Conservation (phyloP, 2,797 vertebrate species). For the Menidia menidia region DNA sequence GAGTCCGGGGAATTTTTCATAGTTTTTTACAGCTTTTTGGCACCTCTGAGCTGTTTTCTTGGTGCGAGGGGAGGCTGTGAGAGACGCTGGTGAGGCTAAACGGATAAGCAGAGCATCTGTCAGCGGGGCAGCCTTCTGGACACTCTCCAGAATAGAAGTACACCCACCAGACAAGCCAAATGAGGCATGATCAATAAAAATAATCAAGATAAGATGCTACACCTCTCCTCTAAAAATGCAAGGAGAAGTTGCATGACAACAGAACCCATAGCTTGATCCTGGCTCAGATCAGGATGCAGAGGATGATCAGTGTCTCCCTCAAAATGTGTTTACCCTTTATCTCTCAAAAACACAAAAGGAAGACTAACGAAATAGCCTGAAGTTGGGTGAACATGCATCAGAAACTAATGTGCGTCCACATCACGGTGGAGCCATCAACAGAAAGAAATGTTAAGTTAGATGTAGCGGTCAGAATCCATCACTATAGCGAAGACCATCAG, state of each 20-base stretch:
- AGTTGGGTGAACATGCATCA: conserved; percentile 61
- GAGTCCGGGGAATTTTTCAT: conserved; percentile 33
- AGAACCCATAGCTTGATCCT: conserved; percentile 8
- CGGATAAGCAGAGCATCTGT: conserved; percentile 66
- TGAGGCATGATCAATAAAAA: conserved; percentile 68
- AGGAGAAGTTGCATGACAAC: conserved; percentile 26
- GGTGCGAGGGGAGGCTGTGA: conserved; percentile 35
- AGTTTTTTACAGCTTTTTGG: conserved; percentile 10
- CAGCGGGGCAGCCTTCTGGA: conserved; percentile 71
- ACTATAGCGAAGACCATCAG: conserved; percentile 24
- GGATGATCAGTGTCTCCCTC: conserved; percentile 17
- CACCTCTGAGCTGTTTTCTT: conserved; percentile 48
- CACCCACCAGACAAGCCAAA: conserved; percentile 59
- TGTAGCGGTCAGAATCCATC: conserved; percentile 18
- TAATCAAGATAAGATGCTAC: conserved; percentile 39
- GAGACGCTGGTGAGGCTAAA: conserved; percentile 36
- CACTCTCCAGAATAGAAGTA: conserved; percentile 68
- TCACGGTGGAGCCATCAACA: conserved; percentile 6
- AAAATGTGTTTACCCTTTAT: background rate
- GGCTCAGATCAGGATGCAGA: conserved; percentile 23
- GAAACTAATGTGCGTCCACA: conserved; percentile 44
- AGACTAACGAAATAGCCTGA: conserved; percentile 32
- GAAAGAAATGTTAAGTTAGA: conserved; percentile 15
- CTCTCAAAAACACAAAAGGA: no score
- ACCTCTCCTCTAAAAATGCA: conserved; percentile 18